Evolutionary conservation across 2,113 vertebrate species (phyloP), one percentile per base, ranked within the genome.

Genomic region (Rhagologus leucostigma): DNA sequence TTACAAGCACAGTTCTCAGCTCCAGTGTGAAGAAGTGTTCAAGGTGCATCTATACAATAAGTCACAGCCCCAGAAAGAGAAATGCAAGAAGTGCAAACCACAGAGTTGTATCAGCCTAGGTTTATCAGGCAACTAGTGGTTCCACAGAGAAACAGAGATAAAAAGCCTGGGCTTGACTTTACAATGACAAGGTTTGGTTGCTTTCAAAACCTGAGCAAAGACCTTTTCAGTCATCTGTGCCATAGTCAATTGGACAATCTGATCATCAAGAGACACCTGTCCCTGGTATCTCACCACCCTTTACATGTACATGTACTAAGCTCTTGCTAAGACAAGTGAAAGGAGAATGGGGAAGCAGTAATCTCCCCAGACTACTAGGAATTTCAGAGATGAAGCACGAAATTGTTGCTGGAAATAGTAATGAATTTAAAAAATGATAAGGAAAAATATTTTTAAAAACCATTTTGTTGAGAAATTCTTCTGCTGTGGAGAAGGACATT

Each of bases 261-360:
- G 50, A 37, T 47, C 22, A 39, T 21, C 27, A 37, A 19, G 57
- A 16, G 27, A 42, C 37, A n/a, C 19, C 11, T 13, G 6, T 41
- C 18, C 5, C 33, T 42, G 24, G 1, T 41, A n/a, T 41, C 18
- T 39, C 39, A 78, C 39, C 2, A 4, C 7, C 13, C 9, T 42
- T 71, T 44, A 8, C 9, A 7, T 20, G 9, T 14, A 9, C 16
- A 4, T 3, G 0, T 39, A 39, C 10, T 33, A 29, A n/a, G 11
- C 14, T n/a, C 6, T 39, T 77, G 29, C 35, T 33, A 41, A 63
- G 16, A 29, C 3, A 42, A 67, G 8, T 32, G 15, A 78, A 74
- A 19, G 11, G 14, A 82, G 32, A 73, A 59, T 33, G 6, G 5
- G 53, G 21, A 63, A 73, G 3, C 2, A 77, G 16, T 24, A 71